Conservation (phyloP, 2,797 vertebrate species). For the Scolopax rusticola region DNA sequence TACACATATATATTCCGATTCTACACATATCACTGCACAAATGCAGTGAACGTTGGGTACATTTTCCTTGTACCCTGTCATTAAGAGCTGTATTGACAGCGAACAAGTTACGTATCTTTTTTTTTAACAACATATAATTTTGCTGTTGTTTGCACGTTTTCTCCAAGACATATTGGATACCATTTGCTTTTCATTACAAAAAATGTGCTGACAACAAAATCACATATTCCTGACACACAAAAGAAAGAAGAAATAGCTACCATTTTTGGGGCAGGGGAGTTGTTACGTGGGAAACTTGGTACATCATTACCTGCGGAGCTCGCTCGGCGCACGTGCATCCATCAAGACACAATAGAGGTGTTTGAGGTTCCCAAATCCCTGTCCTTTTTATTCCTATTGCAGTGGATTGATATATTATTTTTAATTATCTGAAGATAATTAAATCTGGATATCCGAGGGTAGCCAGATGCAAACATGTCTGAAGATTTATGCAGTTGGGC, state of each 20-base stretch:
- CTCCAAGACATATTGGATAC: constrained; percentile 76
- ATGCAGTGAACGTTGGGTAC: neutral
- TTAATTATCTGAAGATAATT: constrained; percentile 58
- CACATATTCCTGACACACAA: constrained; percentile 76
- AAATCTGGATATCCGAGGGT: constrained; percentile 43
- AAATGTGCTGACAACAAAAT: constrained; percentile 81
- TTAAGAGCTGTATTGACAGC: constrained; percentile 79
- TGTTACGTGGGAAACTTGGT: neutral
- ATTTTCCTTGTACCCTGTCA: constrained; percentile 66
- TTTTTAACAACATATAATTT: constrained; percentile 79
- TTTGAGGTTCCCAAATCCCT: neutral
- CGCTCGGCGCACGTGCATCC: neutral
- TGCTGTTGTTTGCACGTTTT: constrained; percentile 79
- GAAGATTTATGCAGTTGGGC: constrained; percentile 40
- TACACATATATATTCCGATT: neutral
- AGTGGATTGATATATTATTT: constrained; percentile 43
- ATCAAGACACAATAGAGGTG: neutral
- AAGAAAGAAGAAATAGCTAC: constrained; percentile 70
- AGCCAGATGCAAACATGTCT: constrained; percentile 13
- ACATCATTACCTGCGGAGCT: neutral
- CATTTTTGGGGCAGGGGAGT: constrained; percentile 20
- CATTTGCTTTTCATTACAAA: constrained; percentile 82
- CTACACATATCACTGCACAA: neutral
- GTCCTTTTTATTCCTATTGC: neutral
- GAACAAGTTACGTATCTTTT: constrained; percentile 77